Evolutionary conservation across 64 coral and sea anemone genomes (phyloP), one percentile per base, ranked within the genome.

Genomic region (Astreopora myriophthalma): DNA sequence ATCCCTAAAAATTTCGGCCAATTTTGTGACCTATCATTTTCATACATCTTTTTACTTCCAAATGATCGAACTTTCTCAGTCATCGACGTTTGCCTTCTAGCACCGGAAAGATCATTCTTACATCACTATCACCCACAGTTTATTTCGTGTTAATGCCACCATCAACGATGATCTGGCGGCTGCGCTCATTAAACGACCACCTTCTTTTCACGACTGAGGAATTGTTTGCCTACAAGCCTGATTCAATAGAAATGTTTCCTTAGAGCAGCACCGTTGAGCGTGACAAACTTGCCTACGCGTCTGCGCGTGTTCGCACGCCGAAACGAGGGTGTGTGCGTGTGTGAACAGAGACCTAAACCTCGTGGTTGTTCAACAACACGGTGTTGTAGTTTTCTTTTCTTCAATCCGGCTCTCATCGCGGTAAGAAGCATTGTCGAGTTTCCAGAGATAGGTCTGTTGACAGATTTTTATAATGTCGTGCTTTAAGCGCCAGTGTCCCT

Each of bases 381-480:
- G 17, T 60, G 60, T 60, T 60, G 32, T 29, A 52, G 29, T 33
- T 8, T 52, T 32, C 30, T 80, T 19, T 78, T 44, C 16, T 51
- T 78, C 42, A 78, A 28, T n/a, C n/a, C n/a, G 52, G n/a, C 75
- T 51, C 44, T 80, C 51, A 60, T 80, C 49, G 51, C 34, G 34
- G 49, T 17, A 8, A 60, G 48, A 60, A 57, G 55, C 29, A 48
- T 34, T 80, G 49, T 80, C 60, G 76, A 80, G 49, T 60, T 80
- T 80, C 60, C 76, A 60, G 46, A 60, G 76, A 80, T 60, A 60
- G 58, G 58, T 80, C 51, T 80, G 76, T 48, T 80, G 76, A 80
- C 76, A 80, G 76, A 80, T 80, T 60, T 80, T 33, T 80, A 34
- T 80, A 80, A 58, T 80, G 29, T 60, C 76, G 76, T 80, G 76